Conservation (phyloP, 2,888 invertebrate genomes). For the Meiosimyza platycephala region DNA sequence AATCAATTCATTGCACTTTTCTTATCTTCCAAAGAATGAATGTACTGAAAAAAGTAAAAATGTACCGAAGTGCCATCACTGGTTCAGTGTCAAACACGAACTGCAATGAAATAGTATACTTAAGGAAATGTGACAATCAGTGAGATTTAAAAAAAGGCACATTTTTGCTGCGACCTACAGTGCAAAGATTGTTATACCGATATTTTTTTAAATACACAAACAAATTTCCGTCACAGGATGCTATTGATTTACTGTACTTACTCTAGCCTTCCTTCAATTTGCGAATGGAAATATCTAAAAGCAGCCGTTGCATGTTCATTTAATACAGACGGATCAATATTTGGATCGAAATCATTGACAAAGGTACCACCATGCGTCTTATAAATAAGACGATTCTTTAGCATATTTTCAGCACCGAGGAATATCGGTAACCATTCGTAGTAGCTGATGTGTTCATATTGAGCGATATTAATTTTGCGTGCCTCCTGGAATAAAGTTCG, state of each 20-base stretch:
- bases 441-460: conserved; percentile 69
- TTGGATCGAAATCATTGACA: conserved; percentile 69
- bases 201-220: no score
- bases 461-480: conserved; percentile 68
- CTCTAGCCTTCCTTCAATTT: conserved; percentile 70
- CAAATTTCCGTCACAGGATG: no score
- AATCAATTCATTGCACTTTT: no score
- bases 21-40: no score
- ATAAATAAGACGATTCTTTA: conserved; percentile 65
- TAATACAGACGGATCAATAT: conserved; percentile 71
- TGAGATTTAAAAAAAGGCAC: no score
- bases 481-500: conserved; percentile 69
- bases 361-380: conserved; percentile 60
- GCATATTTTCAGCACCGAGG: conserved; percentile 66
- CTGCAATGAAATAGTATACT: no score
- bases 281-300: conserved; percentile 74
- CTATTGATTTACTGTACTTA: conserved; percentile 54
- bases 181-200: no score
- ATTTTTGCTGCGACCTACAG: no score
- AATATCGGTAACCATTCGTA: conserved; percentile 71
- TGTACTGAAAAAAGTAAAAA: no score
- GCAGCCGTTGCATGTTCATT: conserved; percentile 76
- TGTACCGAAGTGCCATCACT: no score
- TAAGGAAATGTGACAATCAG: no score
- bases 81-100: no score